Evolutionary conservation across 2,113 vertebrate genomes (phyloP), one percentile per base, ranked within the genome.

Genomic region (Irena cyanogastra): DNA sequence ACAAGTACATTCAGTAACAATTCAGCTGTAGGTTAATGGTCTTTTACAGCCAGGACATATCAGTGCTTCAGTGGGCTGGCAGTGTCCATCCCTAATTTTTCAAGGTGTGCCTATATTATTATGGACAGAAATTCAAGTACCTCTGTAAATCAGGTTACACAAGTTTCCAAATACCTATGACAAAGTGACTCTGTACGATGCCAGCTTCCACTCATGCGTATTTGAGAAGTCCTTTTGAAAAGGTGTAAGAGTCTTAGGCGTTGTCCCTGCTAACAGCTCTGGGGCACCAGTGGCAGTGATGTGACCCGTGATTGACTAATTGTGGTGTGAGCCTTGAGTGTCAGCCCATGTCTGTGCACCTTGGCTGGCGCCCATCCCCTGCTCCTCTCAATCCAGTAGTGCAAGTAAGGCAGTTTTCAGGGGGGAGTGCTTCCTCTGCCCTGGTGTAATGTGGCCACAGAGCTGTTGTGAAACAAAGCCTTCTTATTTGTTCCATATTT

Each of bases 341-440:
- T 45, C 52, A 64, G 49, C 41, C 59, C 33, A 13, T 7, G 15
- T n/a, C 41, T 1, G 1, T 56, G 30, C 7, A 1, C 35, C 50
- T 89, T 53, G n/a, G 42, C 56, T 70, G n/a, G 21, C 0, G 0
- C 18, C 22, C 16, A 17, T 45, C 15, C 74, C 47, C 45, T 1
- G 2, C 28, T 49, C 13, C 42, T 66, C 1, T 66, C 26, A 8
- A 53, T 35, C 11, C 53, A 31, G 50, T 4, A 63, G 31, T 19
- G 19, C 28, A 16, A 37, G 24, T 39, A 41, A 35, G 49, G 42
- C 24, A 83, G 7, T 35, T 91, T 28, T 16, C 19, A 16, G 23
- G 31, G 39, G 35, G 52, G 19, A 45, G 14, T 24, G 18, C 44
- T 76, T 59, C 42, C 17, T 76, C 66, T 80, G 44, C 39, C 15